These are phyloP conservation scores for Tenrec ecaudatus DNA, from an alignment of 2,113 vertebrate genomes.

Conservation along the genomic window DNA sequence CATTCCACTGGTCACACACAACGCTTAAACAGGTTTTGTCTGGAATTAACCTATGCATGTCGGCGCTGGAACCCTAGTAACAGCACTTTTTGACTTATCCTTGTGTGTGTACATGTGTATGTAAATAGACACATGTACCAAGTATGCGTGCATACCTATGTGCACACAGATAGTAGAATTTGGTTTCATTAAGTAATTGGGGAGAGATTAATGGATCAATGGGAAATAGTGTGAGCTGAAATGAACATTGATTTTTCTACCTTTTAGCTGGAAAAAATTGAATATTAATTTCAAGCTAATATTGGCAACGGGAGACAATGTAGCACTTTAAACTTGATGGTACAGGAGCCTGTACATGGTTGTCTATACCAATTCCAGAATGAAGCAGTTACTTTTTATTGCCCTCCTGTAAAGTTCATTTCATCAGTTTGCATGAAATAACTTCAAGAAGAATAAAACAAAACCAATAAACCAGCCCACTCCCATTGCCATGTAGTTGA, in stretches of 20 bases:
- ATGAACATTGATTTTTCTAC: neutral
- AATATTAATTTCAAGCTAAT: constrained; percentile 5
- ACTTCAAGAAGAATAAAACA: neutral
- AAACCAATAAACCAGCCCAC: too few species aligned
- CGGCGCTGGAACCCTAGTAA: too few species aligned
- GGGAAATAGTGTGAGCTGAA: neutral
- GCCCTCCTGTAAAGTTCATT: neutral
- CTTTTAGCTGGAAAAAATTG: neutral
- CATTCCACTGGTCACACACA: too few species aligned
- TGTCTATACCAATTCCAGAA: neutral
- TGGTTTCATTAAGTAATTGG: neutral
- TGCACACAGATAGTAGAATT: too few species aligned
- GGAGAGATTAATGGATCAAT: neutral
- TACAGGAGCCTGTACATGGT: neutral
- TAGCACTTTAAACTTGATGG: neutral
- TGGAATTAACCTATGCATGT: too few species aligned
- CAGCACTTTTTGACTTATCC: too few species aligned
- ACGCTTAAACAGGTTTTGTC: too few species aligned
- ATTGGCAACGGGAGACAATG: neutral
- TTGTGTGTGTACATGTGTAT: too few species aligned
- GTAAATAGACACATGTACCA: too few species aligned
- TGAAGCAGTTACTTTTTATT: neutral
- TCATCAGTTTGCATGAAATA: neutral
- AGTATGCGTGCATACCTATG: too few species aligned
- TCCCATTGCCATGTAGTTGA: too few species aligned